Percentiles rank a stretch among this genome's conserved stretches.
Evolutionary conservation across 2,888 invertebrate species (phyloP).

Genomic region (Hemaris fuciformis): DNA sequence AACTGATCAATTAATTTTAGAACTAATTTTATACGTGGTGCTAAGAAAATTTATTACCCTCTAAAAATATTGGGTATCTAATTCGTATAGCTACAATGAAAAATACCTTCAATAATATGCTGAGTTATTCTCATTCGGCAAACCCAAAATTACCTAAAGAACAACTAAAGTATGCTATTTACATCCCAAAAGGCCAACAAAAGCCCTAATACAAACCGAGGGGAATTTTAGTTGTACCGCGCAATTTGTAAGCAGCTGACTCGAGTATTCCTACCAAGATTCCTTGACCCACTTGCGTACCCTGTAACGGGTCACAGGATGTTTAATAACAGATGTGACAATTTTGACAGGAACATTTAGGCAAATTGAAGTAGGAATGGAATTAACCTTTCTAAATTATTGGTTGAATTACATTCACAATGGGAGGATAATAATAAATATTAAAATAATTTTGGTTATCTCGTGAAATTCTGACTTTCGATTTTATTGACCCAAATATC

Average conservation of each 20-base stretch:
- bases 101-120: no score
- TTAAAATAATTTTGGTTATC: no score
- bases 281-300: conserved; percentile 5
- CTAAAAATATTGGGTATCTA: no score
- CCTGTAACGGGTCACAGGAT: background rate
- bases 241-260: conserved; percentile 8
- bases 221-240: background rate
- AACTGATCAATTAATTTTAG: no score
- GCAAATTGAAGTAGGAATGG: background rate
- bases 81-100: no score
- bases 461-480: no score
- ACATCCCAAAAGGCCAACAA: background rate
- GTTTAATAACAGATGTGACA: conserved; percentile 2
- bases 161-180: background rate
- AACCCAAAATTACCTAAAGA: background rate
- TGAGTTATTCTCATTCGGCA: background rate
- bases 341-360: background rate
- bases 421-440: no score
- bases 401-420: background rate
- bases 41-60: no score
- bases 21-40: no score
- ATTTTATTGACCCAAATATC: no score
- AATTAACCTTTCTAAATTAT: background rate
- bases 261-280: background rate
- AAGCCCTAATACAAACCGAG: background rate